These are phyloP conservation scores for Onthophagus sagittarius DNA, from an alignment of 2,888 invertebrate genomes.

Conservation along the genomic window DNA sequence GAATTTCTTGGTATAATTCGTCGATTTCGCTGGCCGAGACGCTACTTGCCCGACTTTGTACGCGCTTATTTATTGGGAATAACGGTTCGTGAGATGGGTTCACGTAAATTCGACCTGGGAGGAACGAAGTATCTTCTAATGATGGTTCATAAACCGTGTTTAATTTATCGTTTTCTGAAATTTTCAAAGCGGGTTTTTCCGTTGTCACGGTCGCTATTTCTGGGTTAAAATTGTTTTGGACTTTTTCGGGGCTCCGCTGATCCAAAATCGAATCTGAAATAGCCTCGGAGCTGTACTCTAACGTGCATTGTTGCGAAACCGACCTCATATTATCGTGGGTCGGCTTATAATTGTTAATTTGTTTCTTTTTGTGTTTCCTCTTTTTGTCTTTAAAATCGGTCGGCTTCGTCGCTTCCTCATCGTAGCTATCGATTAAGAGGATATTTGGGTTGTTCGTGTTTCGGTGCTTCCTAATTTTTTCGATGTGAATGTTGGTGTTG, in stretches of 20 bases:
- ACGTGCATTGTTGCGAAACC: constrained; percentile 67
- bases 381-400: constrained; percentile 36
- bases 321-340: constrained; percentile 53
- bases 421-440: constrained; percentile 58
- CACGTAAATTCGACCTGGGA: constrained; percentile 45
- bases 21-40: constrained; percentile 59
- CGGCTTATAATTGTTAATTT: constrained; percentile 28
- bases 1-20: constrained; percentile 67
- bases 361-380: constrained; percentile 36
- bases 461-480: constrained; percentile 57
- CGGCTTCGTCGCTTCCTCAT: constrained; percentile 47
- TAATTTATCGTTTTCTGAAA: constrained; percentile 3
- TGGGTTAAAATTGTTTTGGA: constrained; percentile 36
- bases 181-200: neutral
- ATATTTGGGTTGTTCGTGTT: constrained; percentile 61
- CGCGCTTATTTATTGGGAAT: constrained; percentile 42
- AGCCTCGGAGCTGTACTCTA: constrained; percentile 62
- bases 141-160: constrained; percentile 26
- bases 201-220: neutral
- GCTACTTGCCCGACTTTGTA: constrained; percentile 57
- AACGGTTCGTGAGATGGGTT: constrained; percentile 51
- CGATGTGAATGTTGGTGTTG: constrained; percentile 75
- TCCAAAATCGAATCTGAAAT: constrained; percentile 51
- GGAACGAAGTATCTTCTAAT: constrained; percentile 27
- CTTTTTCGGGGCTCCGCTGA: constrained; percentile 50